These are phyloP conservation scores for Erpobdella octoculata DNA, from an alignment of 2,888 invertebrate species.

Conservation along the genomic window DNA sequence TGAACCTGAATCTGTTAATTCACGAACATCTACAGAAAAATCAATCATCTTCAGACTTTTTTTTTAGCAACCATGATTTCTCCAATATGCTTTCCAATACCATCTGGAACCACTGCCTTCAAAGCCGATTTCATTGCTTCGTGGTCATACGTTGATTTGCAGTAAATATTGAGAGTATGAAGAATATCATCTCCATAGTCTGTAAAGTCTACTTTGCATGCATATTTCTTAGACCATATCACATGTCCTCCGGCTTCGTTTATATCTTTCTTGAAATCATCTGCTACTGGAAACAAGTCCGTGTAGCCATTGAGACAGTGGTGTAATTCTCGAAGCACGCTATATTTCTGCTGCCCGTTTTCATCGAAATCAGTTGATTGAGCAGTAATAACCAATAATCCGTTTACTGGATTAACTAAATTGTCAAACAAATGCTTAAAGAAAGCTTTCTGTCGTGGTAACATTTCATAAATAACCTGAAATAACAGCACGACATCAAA, in stretches of 20 bases:
- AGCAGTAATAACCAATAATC: background rate
- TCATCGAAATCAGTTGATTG: background rate
- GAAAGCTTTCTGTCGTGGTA: background rate
- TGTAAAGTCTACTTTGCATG: slow-evolving; percentile 4
- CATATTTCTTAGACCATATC: background rate
- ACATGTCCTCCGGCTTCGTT: background rate
- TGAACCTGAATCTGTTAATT: too few relatives aligned
- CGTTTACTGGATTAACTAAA: background rate
- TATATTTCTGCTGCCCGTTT: background rate
- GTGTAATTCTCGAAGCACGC: background rate
- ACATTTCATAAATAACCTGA: slow-evolving; percentile 5
- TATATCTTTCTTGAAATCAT: background rate
- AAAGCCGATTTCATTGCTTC: background rate
- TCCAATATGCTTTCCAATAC: background rate
- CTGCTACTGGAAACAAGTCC: background rate
- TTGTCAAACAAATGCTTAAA: background rate
- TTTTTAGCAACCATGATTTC: background rate
- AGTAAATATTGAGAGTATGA: background rate
- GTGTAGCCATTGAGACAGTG: background rate
- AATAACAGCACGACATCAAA: slow-evolving; percentile 5
- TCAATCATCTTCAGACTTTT: background rate
- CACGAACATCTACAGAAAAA: too few relatives aligned
- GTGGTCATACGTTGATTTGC: background rate
- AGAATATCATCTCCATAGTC: background rate
- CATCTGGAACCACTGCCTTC: background rate